Conservation (phyloP, 1,140 invertebrate genomes). For the Lasioglossum albipes region DNA sequence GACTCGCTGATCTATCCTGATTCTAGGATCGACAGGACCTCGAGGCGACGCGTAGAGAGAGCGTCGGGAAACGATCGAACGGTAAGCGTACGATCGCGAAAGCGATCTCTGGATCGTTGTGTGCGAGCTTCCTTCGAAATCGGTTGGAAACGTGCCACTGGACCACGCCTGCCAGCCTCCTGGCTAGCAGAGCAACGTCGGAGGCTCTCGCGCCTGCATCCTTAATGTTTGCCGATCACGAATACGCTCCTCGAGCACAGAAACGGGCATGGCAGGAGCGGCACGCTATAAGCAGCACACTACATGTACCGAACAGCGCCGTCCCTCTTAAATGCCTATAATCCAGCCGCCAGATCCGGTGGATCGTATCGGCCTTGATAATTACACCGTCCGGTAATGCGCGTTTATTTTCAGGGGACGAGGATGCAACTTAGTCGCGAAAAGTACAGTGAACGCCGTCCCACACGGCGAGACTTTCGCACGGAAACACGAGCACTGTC, state of each 20-base stretch:
- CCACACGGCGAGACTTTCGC: too few relatives aligned
- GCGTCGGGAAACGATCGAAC: conserved; percentile 25
- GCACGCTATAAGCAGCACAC: background rate
- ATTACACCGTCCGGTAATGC: conserved; percentile 23
- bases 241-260: background rate
- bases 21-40: too few relatives aligned
- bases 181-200: background rate
- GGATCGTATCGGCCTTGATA: conserved; percentile 8
- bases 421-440: conserved; percentile 3
- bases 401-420: conserved; percentile 23
- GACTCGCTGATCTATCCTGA: too few relatives aligned
- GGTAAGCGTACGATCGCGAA: conserved; percentile 49
- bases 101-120: conserved; percentile 36
- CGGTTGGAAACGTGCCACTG: conserved; percentile 49
- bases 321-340: conserved; percentile 7
- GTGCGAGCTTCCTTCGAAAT: conserved; percentile 56
- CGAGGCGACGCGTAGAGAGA: background rate
- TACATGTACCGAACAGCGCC: background rate
- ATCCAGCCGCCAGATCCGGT: background rate
- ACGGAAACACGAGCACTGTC: too few relatives aligned
- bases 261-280: background rate
- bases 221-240: conserved; percentile 1
- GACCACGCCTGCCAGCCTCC: conserved; percentile 53
- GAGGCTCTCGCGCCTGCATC: conserved; percentile 1
- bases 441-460: background rate